Base-by-base conservation (phyloP, 2,888 invertebrate genomes). In the Xanthia icteritia region DNA sequence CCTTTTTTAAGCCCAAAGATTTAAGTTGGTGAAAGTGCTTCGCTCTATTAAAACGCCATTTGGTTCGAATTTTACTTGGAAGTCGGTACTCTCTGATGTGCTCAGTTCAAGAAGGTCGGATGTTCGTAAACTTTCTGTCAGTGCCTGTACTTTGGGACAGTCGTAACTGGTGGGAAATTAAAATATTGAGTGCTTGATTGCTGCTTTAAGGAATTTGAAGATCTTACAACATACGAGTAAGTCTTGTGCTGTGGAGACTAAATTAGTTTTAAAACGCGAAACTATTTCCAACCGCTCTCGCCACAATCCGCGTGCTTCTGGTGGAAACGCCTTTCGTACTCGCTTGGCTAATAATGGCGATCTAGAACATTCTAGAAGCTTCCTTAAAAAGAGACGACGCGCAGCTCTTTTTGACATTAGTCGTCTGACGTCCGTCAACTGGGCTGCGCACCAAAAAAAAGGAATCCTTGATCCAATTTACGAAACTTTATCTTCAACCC, bases 1-100 rank as follows among this genome's bases (percentile, higher is more conserved):
- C 96, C 96, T 96, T 96, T 96, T 96, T 96, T 96, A 96, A 96
- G 96, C 96, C 95, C 90, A 94, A 95, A 96, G 96, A 95, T 96
- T 96, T 95, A 96, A 96, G 96, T 96, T 96, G 94, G 95, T 93
- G 95, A 96, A 96, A 96, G 95, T 95, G 94, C 93, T 93, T 91
- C 92, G 94, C 95, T 96, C 95, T 96, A 96, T 96, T 96, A 96
- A 96, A 96, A 95, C 93, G 92, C 93, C 93, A 95, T 96, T 93
- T 93, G 91, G 92, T 93, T 92, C 92, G 93, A 92, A 92, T 92
- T 92, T 92, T 90, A 92, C 90, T 92, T 90, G 78, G 86, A 89
- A 90, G 81, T 86, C 86, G 83, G 85, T 87, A 81, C 73, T 75
- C 63, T 87, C 85, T 89, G 88, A 90, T 90, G 77, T 80, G 56